A percentile compares a stretch with the other conserved stretches of the same genome.
Conservation (phyloP, 2,888 invertebrate species). For the Loripinus fragilis region DNA sequence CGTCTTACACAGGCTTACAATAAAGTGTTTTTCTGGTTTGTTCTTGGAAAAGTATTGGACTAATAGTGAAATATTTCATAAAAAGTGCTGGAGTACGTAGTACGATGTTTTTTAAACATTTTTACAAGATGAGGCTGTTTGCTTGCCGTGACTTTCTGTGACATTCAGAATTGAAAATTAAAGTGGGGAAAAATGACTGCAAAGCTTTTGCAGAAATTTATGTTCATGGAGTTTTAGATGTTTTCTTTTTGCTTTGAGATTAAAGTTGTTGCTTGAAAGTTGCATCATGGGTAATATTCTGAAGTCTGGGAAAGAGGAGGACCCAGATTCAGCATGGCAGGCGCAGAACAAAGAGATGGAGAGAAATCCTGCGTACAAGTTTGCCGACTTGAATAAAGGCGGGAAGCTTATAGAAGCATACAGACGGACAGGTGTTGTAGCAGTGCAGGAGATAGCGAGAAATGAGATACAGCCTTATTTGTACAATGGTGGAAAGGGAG, state of each 20-base stretch:
- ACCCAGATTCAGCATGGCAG: conserved; percentile 81
- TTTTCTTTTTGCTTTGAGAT: no score
- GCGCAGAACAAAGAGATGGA: conserved; percentile 79
- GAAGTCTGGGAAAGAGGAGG: conserved; percentile 49
- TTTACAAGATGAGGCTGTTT: not conserved
- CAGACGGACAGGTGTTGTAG: conserved; percentile 72
- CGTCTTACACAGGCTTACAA: no score
- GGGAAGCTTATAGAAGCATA: conserved; percentile 76
- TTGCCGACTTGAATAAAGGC: conserved; percentile 76
- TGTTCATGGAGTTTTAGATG: no score
- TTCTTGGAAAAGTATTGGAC: no score
- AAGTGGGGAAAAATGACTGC: no score
- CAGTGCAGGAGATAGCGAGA: conserved; percentile 71
- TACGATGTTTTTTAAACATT: no score
- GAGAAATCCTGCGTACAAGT: conserved; percentile 79
- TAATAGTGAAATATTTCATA: no score
- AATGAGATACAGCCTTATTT: conserved; percentile 76
- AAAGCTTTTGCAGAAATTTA: no score
- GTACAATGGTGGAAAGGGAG: conserved; percentile 79
- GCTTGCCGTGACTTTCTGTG: not conserved
- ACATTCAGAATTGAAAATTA: not conserved
- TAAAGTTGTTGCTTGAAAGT: no score
- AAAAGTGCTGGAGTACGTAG: no score
- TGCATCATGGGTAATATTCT: conserved; percentile 65
- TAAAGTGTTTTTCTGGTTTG: no score